These are phyloP conservation scores for Axea sp. DNA, from an alignment of 2,888 invertebrate genomes.

Conservation along the genomic window DNA sequence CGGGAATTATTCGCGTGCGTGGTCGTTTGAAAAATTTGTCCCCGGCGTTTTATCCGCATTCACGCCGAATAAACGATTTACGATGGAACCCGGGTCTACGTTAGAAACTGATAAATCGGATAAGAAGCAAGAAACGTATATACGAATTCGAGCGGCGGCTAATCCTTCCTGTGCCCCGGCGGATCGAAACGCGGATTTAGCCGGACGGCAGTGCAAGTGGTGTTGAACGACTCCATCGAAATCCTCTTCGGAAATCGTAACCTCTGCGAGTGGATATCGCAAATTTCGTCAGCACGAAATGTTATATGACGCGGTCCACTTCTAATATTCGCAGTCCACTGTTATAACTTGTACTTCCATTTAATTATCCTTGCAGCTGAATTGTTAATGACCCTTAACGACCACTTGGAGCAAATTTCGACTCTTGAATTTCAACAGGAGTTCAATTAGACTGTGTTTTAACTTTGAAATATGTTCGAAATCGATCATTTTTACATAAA, in stretches of 20 bases:
- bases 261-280: constrained; percentile 46
- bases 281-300: constrained; percentile 25
- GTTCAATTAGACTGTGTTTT: background rate
- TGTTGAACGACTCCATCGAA: constrained; percentile 64
- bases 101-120: constrained; percentile 54
- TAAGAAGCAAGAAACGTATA: constrained; percentile 45
- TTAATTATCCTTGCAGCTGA: constrained; percentile 27
- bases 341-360: constrained; percentile 22
- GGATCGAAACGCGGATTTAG: constrained; percentile 57
- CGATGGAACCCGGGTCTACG: constrained; percentile 11
- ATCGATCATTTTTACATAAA: no score
- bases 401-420: constrained; percentile 5
- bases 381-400: constrained; percentile 19
- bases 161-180: constrained; percentile 44
- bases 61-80: constrained; percentile 26
- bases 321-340: constrained; percentile 16
- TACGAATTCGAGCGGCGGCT: constrained; percentile 47
- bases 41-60: background rate
- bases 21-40: no score
- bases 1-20: no score
- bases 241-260: constrained; percentile 63
- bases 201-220: constrained; percentile 26
- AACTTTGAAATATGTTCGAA: background rate
- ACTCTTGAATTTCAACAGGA: background rate
- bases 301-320: constrained; percentile 17